phyloP scores from a whole-genome alignment of 2,888 invertebrate species.

The Sylvicola cinctus region DNA sequence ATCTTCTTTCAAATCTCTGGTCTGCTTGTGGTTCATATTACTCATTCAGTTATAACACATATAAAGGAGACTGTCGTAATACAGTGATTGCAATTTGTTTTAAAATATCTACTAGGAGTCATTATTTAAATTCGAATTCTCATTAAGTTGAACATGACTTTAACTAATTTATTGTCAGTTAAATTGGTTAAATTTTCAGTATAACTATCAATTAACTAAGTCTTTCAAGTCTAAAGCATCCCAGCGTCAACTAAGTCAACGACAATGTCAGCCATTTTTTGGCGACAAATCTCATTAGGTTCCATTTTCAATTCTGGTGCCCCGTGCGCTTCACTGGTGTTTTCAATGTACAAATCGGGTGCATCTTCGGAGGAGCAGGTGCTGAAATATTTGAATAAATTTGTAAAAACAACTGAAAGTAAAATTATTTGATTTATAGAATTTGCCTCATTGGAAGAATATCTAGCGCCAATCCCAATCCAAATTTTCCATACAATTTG shows the following conservation, averaged over 20 bases:
- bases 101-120: too few species aligned
- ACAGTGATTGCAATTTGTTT: too few species aligned
- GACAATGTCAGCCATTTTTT: slow-evolving; percentile 46
- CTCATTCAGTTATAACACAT: too few species aligned
- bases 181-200: too few species aligned
- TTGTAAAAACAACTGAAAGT: not conserved
- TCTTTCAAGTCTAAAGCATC: slow-evolving; percentile 25
- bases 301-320: slow-evolving; percentile 25
- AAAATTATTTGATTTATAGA: too few species aligned
- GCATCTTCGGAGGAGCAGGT: slow-evolving; percentile 50
- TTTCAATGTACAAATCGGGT: slow-evolving; percentile 38
- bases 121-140: too few species aligned
- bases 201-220: too few species aligned
- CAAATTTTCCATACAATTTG: slow-evolving; percentile 39
- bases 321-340: slow-evolving; percentile 17
- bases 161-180: too few species aligned
- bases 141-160: too few species aligned
- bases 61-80: too few species aligned
- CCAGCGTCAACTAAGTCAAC: slow-evolving; percentile 42
- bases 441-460: slow-evolving; percentile 40
- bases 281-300: slow-evolving; percentile 36
- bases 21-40: too few species aligned
- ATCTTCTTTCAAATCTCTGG: too few species aligned
- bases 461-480: slow-evolving; percentile 45
- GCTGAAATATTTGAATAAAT: slow-evolving; percentile 7